Conservation (phyloP, 1,140 invertebrate genomes). For the Bilobella aurantiaca region DNA sequence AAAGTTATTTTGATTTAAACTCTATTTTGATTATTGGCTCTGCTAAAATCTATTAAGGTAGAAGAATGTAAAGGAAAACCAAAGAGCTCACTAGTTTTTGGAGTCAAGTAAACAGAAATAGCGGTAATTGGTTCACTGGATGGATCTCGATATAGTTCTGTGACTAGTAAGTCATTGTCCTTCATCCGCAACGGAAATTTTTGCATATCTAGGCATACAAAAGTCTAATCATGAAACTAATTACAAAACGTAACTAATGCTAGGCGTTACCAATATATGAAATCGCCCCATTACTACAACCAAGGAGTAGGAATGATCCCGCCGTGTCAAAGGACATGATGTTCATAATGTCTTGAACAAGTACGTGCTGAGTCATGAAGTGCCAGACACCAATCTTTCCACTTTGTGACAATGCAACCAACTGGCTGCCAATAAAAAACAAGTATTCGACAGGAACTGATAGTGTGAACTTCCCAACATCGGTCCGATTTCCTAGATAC, state of each 20-base stretch:
- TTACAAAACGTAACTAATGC: slow-evolving; percentile 14
- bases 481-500: slow-evolving; percentile 1
- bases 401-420: slow-evolving; percentile 82
- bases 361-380: slow-evolving; percentile 95
- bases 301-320: slow-evolving; percentile 85
- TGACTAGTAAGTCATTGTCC: slow-evolving; percentile 94
- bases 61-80: not conserved
- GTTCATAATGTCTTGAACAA: slow-evolving; percentile 88
- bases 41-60: too few species aligned
- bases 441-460: slow-evolving; percentile 87
- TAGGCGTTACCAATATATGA: slow-evolving; percentile 78
- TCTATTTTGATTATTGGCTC: too few species aligned
- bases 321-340: slow-evolving; percentile 93
- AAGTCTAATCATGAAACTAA: slow-evolving; percentile 14
- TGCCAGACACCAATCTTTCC: slow-evolving; percentile 99
- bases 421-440: slow-evolving; percentile 92
- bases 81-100: slow-evolving; percentile 76
- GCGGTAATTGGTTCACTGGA: slow-evolving; percentile 90
- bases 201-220: slow-evolving; percentile 80
- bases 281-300: slow-evolving; percentile 91
- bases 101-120: slow-evolving; percentile 95
- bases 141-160: slow-evolving; percentile 90
- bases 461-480: slow-evolving; percentile 66
- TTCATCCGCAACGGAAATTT: slow-evolving; percentile 98
- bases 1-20: slow-evolving; percentile 33